phyloP scores from a whole-genome alignment of 2,113 vertebrate genomes.

The Corythornis vintsioides region DNA sequence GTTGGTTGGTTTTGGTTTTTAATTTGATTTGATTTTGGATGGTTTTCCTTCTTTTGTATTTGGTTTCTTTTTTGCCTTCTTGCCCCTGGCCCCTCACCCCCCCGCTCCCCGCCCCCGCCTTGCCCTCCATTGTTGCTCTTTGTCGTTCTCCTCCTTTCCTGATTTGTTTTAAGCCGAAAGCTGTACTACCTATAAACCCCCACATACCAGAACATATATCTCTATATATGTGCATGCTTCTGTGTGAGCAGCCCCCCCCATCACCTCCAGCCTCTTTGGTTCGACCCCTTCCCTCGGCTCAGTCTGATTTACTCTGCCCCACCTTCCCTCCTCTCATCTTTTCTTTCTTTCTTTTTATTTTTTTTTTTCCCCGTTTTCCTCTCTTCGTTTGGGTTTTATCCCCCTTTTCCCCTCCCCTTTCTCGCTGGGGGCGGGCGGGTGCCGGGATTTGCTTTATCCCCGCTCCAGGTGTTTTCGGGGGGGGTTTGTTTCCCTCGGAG shows the following conservation, averaged over 20 bases:
- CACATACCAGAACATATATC: neutral
- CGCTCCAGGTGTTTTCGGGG: neutral
- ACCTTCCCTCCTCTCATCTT: neutral
- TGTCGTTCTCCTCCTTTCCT: too few species aligned
- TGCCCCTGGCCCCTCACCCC: neutral
- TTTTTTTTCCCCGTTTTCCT: neutral
- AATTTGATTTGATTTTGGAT: conserved; percentile 22
- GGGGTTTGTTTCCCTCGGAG: neutral
- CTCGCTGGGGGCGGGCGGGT: neutral
- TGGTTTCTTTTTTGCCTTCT: conserved; percentile 68
- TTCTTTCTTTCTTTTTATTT: neutral
- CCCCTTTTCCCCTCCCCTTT: neutral
- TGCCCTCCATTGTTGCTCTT: too few species aligned
- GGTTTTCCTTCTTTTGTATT: conserved; percentile 69
- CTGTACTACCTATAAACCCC: too few species aligned
- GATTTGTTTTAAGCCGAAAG: too few species aligned
- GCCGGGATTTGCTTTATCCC: neutral
- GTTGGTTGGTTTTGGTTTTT: conserved; percentile 30
- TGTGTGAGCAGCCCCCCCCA: conserved; percentile 36
- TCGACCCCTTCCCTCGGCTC: neutral
- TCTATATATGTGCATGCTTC: conserved; percentile 42
- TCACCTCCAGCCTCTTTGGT: neutral
- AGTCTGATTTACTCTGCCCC: conserved; percentile 13
- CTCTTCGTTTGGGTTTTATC: conserved; percentile 9
- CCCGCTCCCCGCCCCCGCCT: too few species aligned